Percentiles rank a stretch among this genome's conserved stretches.
These are phyloP conservation scores for Trachymyrmex cornetzi DNA, from an alignment of 1,140 invertebrate genomes.

Conservation along the genomic window DNA sequence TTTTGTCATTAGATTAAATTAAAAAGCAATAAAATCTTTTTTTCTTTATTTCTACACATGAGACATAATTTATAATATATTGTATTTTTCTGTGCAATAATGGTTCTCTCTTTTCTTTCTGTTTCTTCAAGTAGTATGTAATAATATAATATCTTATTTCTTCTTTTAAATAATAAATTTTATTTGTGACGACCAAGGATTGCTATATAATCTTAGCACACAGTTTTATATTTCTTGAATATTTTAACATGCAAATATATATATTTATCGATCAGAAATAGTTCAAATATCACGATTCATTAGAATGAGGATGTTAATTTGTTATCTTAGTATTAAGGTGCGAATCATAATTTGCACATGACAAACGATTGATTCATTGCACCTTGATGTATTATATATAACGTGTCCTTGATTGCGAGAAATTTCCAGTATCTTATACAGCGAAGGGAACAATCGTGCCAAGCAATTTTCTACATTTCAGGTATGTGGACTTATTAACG, in stretches of 20 bases:
- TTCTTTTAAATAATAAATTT: slow-evolving; percentile 2
- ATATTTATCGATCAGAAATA: slow-evolving; percentile 12
- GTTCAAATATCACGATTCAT: slow-evolving; percentile 12
- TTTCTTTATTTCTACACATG: neutral
- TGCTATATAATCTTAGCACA: neutral
- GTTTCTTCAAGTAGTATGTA: neutral
- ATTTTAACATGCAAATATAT: neutral
- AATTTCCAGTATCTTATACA: slow-evolving; percentile 21
- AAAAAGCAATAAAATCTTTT: neutral
- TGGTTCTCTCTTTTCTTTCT: neutral
- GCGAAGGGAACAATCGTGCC: slow-evolving; percentile 36
- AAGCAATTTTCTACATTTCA: slow-evolving; percentile 41
- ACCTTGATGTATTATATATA: slow-evolving; percentile 4
- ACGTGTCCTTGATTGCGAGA: slow-evolving; percentile 35
- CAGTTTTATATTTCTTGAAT: neutral
- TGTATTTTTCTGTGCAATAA: too few species aligned
- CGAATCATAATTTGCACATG: slow-evolving; percentile 34
- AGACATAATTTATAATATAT: neutral
- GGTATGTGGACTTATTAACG: slow-evolving; percentile 28
- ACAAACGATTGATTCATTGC: slow-evolving; percentile 47
- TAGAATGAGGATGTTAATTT: slow-evolving; percentile 28
- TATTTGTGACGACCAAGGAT: neutral
- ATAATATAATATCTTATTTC: neutral
- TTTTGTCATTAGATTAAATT: neutral
- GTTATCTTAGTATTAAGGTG: neutral